phyloP scores from a whole-genome alignment of 1,140 invertebrate genomes.

The Matsumurasca onukii region DNA sequence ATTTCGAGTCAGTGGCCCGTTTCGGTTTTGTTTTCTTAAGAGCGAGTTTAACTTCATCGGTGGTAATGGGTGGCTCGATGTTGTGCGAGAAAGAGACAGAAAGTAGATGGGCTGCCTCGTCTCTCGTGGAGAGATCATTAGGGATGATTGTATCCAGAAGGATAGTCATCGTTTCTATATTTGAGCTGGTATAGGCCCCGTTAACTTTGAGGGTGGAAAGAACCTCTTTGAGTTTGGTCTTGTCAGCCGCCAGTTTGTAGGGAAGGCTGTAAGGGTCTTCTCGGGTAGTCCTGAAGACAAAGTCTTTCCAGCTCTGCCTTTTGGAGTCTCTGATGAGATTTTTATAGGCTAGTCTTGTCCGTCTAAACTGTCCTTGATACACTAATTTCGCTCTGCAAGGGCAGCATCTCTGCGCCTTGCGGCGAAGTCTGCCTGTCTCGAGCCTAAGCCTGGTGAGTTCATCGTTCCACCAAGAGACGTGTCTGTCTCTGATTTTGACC shows the following conservation, averaged over 20 bases:
- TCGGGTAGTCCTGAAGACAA: too few relatives aligned
- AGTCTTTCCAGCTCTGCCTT: neutral
- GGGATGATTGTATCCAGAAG: neutral
- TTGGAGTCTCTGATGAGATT: neutral
- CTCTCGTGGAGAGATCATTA: neutral
- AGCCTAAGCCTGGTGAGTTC: neutral
- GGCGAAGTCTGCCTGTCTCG: neutral
- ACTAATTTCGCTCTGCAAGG: neutral
- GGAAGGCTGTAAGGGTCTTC: neutral
- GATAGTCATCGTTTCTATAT: neutral
- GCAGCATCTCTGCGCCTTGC: neutral
- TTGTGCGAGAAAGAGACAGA: neutral
- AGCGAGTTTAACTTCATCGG: neutral
- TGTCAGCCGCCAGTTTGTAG: neutral
- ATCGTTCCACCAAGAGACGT: neutral
- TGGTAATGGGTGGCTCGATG: neutral
- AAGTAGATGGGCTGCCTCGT: neutral
- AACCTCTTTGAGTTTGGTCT: neutral
- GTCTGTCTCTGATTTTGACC: neutral
- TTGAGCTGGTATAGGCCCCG: neutral
- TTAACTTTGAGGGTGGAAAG: neutral
- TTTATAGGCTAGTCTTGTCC: too few relatives aligned
- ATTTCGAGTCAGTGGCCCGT: neutral
- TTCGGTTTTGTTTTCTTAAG: neutral
- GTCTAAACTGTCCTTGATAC: too few relatives aligned